Evolutionary conservation across 2,797 vertebrate species (phyloP).

Genomic region (Sus cebifrons): DNA sequence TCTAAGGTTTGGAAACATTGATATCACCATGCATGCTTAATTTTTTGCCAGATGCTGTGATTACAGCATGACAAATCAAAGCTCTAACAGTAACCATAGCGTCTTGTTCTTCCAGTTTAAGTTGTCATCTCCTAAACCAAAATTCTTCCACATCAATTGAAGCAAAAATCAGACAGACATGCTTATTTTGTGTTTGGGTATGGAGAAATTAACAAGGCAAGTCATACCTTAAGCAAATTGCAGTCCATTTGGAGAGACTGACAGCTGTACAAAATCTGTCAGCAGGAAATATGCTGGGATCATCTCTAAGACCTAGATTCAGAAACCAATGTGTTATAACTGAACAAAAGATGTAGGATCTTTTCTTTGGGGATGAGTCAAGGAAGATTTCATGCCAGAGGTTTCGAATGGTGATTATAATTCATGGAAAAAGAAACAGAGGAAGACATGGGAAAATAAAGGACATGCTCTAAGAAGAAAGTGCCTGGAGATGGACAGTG

Average conservation of each 20-base stretch:
- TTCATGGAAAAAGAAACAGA: neutral
- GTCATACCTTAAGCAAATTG: conserved; percentile 11
- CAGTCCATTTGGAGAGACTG: neutral
- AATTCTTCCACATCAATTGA: conserved; percentile 64
- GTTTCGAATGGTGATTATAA: neutral
- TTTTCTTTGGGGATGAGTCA: conserved; percentile 38
- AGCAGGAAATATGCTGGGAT: neutral
- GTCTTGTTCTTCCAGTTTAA: conserved; percentile 69
- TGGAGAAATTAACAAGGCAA: conserved; percentile 57
- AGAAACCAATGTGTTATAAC: neutral
- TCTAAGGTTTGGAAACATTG: conserved; percentile 48
- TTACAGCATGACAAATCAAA: conserved; percentile 63
- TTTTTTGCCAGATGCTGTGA: neutral
- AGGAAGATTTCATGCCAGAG: neutral
- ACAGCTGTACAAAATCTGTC: neutral
- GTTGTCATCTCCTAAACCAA: conserved; percentile 72
- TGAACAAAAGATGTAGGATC: neutral
- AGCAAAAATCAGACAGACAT: conserved; percentile 53
- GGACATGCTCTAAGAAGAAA: neutral
- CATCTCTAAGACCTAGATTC: neutral
- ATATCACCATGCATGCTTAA: conserved; percentile 9
- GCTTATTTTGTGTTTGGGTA: conserved; percentile 28
- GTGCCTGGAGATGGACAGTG: neutral
- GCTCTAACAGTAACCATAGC: conserved; percentile 44
- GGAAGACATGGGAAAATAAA: neutral